Conservation (phyloP, 1,140 invertebrate genomes). For the Chrysopa pallens region DNA sequence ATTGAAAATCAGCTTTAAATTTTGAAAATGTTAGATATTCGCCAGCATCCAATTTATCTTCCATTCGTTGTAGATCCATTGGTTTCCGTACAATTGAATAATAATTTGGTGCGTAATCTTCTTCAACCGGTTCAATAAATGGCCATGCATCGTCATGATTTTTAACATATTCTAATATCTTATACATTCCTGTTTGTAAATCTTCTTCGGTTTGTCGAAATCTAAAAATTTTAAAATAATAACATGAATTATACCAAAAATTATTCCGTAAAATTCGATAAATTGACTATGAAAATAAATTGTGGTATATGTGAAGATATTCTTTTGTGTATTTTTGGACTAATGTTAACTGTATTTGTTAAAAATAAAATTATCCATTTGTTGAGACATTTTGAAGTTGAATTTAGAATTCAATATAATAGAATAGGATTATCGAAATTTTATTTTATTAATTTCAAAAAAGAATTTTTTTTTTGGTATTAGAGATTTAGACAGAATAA, state of each 20-base stretch:
- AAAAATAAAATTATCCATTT: no score
- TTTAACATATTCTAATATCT: slow-evolving; percentile 67
- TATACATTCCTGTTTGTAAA: slow-evolving; percentile 71
- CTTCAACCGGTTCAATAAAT: slow-evolving; percentile 77
- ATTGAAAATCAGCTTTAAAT: slow-evolving; percentile 72
- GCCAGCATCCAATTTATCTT: slow-evolving; percentile 64
- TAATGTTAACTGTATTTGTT: no score
- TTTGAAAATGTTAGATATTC: slow-evolving; percentile 59
- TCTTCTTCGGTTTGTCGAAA: slow-evolving; percentile 65
- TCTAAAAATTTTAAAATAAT: slow-evolving; percentile 24
- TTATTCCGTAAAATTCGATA: no score
- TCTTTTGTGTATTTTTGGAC: no score
- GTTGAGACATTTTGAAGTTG: no score
- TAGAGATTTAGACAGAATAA: no score
- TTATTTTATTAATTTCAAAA: no score
- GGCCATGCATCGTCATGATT: slow-evolving; percentile 83
- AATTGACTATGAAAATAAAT: no score
- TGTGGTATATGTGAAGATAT: no score
- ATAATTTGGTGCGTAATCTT: slow-evolving; percentile 80
- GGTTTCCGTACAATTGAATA: slow-evolving; percentile 56
- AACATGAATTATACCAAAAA: not conserved
- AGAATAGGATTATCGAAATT: no score
- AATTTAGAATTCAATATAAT: no score
- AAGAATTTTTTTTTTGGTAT: no score
- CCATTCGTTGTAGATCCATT: slow-evolving; percentile 79